Conservation (phyloP, 2,888 invertebrate genomes). For the Melitaea athalia region DNA sequence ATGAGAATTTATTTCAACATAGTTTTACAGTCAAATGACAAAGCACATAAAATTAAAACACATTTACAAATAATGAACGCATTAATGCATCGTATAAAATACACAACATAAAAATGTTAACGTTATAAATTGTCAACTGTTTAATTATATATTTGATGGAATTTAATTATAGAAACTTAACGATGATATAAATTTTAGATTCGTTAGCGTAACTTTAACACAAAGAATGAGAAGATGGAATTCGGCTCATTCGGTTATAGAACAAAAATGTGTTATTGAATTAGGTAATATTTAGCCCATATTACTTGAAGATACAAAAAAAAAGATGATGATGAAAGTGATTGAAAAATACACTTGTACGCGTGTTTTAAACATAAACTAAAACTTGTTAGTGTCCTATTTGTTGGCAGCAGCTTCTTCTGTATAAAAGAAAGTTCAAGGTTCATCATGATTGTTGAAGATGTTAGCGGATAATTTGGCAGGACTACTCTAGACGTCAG, state of each 20-base stretch:
- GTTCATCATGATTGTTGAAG: no score
- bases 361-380: no score
- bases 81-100: conserved; percentile 2
- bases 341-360: no score
- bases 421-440: no score
- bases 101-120: conserved; percentile 16
- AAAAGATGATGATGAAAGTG: no score
- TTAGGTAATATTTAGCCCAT: no score
- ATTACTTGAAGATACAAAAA: no score
- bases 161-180: conserved; percentile 27
- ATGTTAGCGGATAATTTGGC: no score
- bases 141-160: conserved; percentile 18
- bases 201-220: conserved; percentile 16
- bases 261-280: no score
- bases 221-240: background rate
- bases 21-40: background rate
- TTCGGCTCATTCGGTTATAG: background rate
- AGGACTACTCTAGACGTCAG: no score
- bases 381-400: no score
- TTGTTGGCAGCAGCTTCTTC: no score
- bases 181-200: conserved; percentile 27
- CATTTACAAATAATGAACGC: background rate
- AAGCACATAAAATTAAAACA: background rate
- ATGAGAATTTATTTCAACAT: background rate
- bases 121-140: conserved; percentile 21